phyloP scores from a whole-genome alignment of 2,888 invertebrate genomes.

The Pollenia amentaria region DNA sequence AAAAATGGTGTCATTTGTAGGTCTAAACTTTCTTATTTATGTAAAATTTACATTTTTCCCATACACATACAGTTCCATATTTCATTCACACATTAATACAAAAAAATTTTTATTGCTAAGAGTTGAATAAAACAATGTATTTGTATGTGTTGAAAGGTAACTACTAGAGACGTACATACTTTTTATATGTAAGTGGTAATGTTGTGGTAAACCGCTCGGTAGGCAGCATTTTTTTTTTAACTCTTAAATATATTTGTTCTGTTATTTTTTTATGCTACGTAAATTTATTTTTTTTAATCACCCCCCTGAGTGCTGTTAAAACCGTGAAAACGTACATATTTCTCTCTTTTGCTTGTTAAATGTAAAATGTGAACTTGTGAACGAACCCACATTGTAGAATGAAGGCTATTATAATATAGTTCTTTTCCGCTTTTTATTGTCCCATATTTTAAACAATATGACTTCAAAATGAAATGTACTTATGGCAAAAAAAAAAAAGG shows the following conservation, averaged over 20 bases:
- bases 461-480: constrained; percentile 26
- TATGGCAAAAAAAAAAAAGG: constrained; percentile 17
- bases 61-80: neutral
- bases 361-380: constrained; percentile 70
- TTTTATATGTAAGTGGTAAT: constrained; percentile 57
- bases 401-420: constrained; percentile 41
- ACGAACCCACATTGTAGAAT: constrained; percentile 54
- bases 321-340: constrained; percentile 78
- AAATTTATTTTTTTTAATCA: constrained; percentile 84
- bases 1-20: constrained; percentile 22
- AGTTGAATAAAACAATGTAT: constrained; percentile 8
- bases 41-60: constrained; percentile 9
- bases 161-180: constrained; percentile 21
- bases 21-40: neutral
- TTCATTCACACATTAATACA: constrained; percentile 2
- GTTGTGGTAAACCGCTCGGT: constrained; percentile 66
- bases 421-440: constrained; percentile 54
- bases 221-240: constrained; percentile 42
- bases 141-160: constrained; percentile 51
- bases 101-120: neutral
- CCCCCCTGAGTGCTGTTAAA: constrained; percentile 81
- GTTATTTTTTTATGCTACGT: constrained; percentile 38
- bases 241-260: constrained; percentile 49
- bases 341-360: constrained; percentile 42
- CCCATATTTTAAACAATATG: constrained; percentile 54